Conservation (phyloP, 2,888 invertebrate genomes). For the Zygothrica quintamaculata region DNA sequence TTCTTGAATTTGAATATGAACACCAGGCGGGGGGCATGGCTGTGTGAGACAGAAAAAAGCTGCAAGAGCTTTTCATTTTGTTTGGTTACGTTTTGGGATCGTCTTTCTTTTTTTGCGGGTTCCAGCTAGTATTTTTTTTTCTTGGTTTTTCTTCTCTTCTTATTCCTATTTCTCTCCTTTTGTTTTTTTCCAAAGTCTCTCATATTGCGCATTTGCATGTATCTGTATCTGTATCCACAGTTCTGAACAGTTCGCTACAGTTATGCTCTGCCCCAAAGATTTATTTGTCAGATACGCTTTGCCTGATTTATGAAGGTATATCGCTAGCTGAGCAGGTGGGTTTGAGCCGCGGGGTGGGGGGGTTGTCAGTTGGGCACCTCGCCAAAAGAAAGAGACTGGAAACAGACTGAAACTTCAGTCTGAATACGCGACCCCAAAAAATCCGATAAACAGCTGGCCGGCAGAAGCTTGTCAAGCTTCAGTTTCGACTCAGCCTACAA, state of each 20-base stretch:
- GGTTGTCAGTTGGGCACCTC: not conserved
- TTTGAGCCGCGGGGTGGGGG: not conserved
- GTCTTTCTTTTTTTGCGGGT: no score
- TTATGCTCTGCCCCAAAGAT: slow-evolving; percentile 37
- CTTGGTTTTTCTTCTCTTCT: not conserved
- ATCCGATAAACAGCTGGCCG: slow-evolving; percentile 41
- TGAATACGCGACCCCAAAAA: slow-evolving; percentile 26
- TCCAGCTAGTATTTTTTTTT: slow-evolving; percentile 6
- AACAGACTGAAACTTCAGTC: not conserved
- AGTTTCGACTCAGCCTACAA: slow-evolving; percentile 9
- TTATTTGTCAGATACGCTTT: slow-evolving; percentile 64
- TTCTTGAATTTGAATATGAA: slow-evolving; percentile 35
- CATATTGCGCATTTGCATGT: slow-evolving; percentile 17
- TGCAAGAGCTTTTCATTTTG: slow-evolving; percentile 30
- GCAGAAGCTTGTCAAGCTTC: slow-evolving; percentile 54
- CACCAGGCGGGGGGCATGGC: slow-evolving; percentile 17
- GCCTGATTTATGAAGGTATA: slow-evolving; percentile 67
- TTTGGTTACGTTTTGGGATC: slow-evolving; percentile 6
- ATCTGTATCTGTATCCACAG: slow-evolving; percentile 55
- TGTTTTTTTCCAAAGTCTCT: not conserved
- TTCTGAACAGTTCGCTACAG: slow-evolving; percentile 36
- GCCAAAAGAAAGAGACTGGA: not conserved
- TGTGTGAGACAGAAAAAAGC: not conserved
- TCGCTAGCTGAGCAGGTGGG: not conserved
- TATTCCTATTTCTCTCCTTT: not conserved